Evolutionary conservation across 2,113 vertebrate species (phyloP), one percentile per base, ranked within the genome.

Genomic region (Monopterus albus): DNA sequence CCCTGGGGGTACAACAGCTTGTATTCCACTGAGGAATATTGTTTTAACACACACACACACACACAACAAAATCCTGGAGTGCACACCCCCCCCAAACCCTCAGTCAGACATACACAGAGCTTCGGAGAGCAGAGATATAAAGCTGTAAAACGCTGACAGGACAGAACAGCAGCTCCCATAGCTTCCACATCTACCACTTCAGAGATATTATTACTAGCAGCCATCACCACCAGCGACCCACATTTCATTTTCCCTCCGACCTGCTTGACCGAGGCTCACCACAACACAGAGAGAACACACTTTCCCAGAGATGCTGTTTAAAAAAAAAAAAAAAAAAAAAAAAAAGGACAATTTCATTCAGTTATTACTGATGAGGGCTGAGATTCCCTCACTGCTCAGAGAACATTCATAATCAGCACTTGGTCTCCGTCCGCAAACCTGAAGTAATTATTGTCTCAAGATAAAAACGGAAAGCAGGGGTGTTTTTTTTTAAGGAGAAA

Each of bases 381-480:
- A 90, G 87, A 92, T 90, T 74, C 43, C 47, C 74, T 62, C 72
- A 42, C 76, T 82, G 79, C 78, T 86, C 70, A 73, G 72, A 74
- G 73, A 84, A 81, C 82, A 33, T 88, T 35, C 52, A 60, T 75
- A 83, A 87, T 91, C 87, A 87, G 80, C 78, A 76, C 65, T 56
- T 36, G 72, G 58, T 83, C 69, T 78, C 75, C 61, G 56, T 67
- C 81, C 64, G 12, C 58, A 62, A 65, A 79, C 75, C 80, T 70
- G 64, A 90, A 89, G 87, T 90, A 88, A 91, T 93, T 92, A 91
- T 89, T 87, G 83, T 86, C 72, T 78, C 56, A 59, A 89, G 86
- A 90, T 90, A 88, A 90, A 92, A 91, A 80, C 6, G 68, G 71
- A 84, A 85, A 84, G 83, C 79, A 73, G 77, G 18, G 36, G 38